These are phyloP conservation scores for Lasioglossum leucozonium DNA, from an alignment of 2,888 invertebrate species.

Conservation along the genomic window DNA sequence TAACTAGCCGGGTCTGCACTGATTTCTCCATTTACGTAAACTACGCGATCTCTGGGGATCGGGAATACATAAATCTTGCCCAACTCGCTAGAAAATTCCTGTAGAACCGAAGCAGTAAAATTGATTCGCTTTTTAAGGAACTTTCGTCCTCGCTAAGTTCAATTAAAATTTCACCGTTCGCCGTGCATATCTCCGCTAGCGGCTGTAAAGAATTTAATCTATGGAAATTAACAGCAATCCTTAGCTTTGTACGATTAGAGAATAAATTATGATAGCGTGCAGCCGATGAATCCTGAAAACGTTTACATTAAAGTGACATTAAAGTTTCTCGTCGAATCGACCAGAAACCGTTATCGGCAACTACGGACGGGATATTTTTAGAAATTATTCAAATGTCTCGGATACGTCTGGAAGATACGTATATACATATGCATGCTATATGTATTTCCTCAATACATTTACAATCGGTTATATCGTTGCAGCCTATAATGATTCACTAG, in stretches of 20 bases:
- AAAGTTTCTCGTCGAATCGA: neutral
- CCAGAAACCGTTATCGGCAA: slow-evolving; percentile 17
- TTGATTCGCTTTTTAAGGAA: neutral
- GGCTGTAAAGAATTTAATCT: neutral
- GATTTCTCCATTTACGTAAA: slow-evolving; percentile 50
- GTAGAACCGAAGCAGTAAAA: neutral
- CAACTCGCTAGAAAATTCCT: neutral
- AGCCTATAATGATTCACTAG: slow-evolving; percentile 33
- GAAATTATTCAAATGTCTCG: slow-evolving; percentile 3
- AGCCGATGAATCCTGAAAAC: neutral
- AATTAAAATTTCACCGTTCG: neutral
- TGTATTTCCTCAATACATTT: neutral
- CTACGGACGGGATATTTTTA: neutral
- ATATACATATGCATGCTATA: neutral
- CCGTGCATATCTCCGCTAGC: no score
- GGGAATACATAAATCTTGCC: neutral
- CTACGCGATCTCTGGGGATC: neutral
- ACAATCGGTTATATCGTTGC: slow-evolving; percentile 11
- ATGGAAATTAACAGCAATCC: neutral
- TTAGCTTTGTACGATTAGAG: slow-evolving; percentile 1
- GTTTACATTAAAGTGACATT: neutral
- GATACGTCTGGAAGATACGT: neutral
- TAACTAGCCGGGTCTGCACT: neutral
- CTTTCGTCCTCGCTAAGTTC: neutral
- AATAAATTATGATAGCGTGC: slow-evolving; percentile 3